Base-by-base conservation (phyloP, 2,797 vertebrate genomes). In the Paedocypris micromegethes region DNA sequence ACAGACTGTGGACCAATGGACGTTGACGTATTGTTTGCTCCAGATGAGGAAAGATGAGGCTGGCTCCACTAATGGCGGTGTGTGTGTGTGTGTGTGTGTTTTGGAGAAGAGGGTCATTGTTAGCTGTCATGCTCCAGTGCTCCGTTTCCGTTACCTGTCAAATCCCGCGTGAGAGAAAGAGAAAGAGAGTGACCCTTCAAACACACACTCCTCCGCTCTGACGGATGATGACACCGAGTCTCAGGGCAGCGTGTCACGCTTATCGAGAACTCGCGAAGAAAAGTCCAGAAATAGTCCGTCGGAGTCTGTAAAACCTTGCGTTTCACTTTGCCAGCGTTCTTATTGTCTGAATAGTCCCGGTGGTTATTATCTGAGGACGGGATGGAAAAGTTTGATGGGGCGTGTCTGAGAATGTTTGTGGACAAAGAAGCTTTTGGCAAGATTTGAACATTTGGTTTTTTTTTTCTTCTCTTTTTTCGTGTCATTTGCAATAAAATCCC, bases 101-200 rank as follows among this genome's bases (percentile, higher is more conserved):
- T 55, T 63, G 55, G 71, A 80, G 71, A 70, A 74, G 55, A 70
- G 84, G 85, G 87, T 89, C 86, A 85, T 78, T 80, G 82, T 80
- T 81, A 87, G 83, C 87, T 88, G 87, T 91, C 87, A 90, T 83
- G 86, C 87, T 89, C 90, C 90, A 91, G 85, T 91, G 88, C 90
- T 91, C 90, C 91, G 90, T 93, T 94, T 91, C 89, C 87, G 84
- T 70, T 90, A 87, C 83, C 87, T 93, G 91, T 94, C 93, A 92
- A 80, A 90, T 86, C 92, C 86, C 91, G 89, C 59, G 58, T 70
- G 66, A 72, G 76, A 71, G 23, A 72, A 38, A 78, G 51, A 79
- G 84, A 77, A 74, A 78, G 75, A 77, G 64, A 78, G 50, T 77
- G 78, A 83, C 79, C 72, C 70, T 76, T 75, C 79, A 68, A 72